Percentiles rank a stretch among this genome's conserved stretches.
Evolutionary conservation across 1,140 invertebrate genomes (phyloP).

Genomic region (Tribolium castaneum): DNA sequence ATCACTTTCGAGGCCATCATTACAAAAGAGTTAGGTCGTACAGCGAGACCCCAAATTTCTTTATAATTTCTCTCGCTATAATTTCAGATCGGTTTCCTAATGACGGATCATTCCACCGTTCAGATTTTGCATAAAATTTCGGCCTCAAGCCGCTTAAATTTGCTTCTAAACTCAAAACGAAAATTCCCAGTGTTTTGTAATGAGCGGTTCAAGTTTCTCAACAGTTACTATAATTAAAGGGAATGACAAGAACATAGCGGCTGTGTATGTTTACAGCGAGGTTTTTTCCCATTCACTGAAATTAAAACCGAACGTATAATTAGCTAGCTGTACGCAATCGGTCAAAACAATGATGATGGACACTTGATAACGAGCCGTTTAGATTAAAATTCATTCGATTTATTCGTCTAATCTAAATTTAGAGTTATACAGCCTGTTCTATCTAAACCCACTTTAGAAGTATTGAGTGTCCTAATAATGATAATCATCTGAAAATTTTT

Average conservation of each 20-base stretch:
- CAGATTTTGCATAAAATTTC: not conserved
- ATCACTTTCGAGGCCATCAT: conserved; percentile 41
- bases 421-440: too few relatives aligned
- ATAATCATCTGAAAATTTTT: too few relatives aligned
- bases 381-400: too few relatives aligned
- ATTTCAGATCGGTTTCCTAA: conserved; percentile 46
- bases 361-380: not conserved
- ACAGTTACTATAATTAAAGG: conserved; percentile 52
- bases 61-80: conserved; percentile 46
- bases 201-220: conserved; percentile 51
- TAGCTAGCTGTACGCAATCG: conserved; percentile 2
- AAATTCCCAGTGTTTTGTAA: conserved; percentile 21
- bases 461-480: too few relatives aligned
- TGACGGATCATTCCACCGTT: conserved; percentile 31
- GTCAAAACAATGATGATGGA: not conserved
- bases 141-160: not conserved
- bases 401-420: too few relatives aligned
- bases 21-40: conserved; percentile 52
- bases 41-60: conserved; percentile 51
- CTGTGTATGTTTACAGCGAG: conserved; percentile 27
- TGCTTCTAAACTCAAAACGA: not conserved
- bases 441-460: too few relatives aligned
- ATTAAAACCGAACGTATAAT: conserved; percentile 38
- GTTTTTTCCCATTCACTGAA: conserved; percentile 46
- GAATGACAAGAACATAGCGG: conserved; percentile 43